These are phyloP conservation scores for Apodemus agrarius DNA, from an alignment of 2,797 vertebrate species.

Conservation along the genomic window DNA sequence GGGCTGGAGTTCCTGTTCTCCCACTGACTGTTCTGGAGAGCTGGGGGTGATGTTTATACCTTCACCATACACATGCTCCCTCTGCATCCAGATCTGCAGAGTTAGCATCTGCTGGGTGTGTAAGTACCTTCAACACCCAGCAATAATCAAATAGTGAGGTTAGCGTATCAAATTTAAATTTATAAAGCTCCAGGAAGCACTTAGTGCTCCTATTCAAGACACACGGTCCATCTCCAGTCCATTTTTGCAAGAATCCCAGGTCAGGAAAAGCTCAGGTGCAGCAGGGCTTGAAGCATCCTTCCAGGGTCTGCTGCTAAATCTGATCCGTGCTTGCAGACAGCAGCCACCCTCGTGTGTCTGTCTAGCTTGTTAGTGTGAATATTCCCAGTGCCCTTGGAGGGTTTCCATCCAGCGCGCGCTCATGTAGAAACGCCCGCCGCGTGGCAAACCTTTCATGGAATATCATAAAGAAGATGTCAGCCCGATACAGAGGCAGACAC, in stretches of 20 bases:
- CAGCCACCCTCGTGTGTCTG: slow-evolving; percentile 10
- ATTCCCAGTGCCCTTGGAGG: not conserved
- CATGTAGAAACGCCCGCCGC: slow-evolving; percentile 2
- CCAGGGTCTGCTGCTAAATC: not conserved
- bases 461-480: slow-evolving; percentile 70
- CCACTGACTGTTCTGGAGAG: too few relatives aligned
- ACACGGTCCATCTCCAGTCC: not conserved
- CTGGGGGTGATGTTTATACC: not conserved
- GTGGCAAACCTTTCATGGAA: slow-evolving; percentile 51
- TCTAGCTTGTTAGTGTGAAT: slow-evolving; percentile 46
- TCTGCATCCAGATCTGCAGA: not conserved
- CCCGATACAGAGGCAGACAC: slow-evolving; percentile 12
- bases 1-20: not conserved
- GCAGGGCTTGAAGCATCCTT: not conserved
- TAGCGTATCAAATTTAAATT: not conserved
- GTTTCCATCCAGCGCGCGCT: slow-evolving; percentile 11
- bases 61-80: not conserved
- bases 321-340: not conserved
- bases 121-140: not conserved
- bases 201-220: not conserved
- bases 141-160: not conserved
- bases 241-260: not conserved
- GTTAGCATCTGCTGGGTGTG: not conserved
- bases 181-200: not conserved
- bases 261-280: not conserved